Conservation (phyloP, 2,113 vertebrate genomes). For the Lamprotornis superbus region DNA sequence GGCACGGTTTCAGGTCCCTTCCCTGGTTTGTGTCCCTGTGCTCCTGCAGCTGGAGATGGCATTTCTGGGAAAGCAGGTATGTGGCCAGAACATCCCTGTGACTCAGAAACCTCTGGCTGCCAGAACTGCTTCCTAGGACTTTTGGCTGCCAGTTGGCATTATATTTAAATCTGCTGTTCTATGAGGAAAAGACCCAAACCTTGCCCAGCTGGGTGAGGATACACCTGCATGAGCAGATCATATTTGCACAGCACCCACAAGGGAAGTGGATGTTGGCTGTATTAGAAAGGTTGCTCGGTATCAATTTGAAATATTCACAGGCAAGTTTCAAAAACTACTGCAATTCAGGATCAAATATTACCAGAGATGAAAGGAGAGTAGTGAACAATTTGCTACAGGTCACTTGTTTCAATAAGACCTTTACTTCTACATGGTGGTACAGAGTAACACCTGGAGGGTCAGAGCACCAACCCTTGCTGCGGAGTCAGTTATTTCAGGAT, state of each 20-base stretch:
- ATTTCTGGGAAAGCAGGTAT: not conserved
- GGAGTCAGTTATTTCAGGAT: not conserved
- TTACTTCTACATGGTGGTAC: not conserved
- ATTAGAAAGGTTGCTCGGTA: not conserved
- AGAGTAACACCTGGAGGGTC: not conserved
- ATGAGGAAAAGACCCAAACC: not conserved
- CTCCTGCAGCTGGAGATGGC: not conserved
- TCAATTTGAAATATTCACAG: not conserved
- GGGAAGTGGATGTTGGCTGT: not conserved
- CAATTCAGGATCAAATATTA: not conserved
- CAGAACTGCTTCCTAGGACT: not conserved
- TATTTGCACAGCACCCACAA: not conserved
- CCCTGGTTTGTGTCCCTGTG: not conserved
- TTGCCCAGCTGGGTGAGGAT: not conserved
- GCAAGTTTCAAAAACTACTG: not conserved
- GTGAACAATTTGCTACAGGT: not conserved
- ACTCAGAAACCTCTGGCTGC: not conserved
- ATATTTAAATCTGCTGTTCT: not conserved
- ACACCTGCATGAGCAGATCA: not conserved
- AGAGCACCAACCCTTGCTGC: not conserved
- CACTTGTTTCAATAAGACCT: not conserved
- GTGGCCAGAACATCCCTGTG: not conserved
- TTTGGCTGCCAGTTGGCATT: not conserved
- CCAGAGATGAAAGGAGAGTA: not conserved
- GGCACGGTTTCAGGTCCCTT: not conserved